phyloP scores from a whole-genome alignment of 2,113 vertebrate genomes.

The human (Homo sapiens) region GRCh38 chr5:25708501-25709000 shows the following conservation, averaged over 20 bases:
- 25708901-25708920: neutral
- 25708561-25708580: neutral
- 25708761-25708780: neutral
- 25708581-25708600: neutral
- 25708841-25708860: neutral
- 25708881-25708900: neutral
- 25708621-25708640: neutral
- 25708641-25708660: neutral
- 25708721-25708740: neutral
- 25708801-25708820: neutral
- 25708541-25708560: neutral
- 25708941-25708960: neutral
- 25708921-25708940: neutral
- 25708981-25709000: neutral
- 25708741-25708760: neutral
- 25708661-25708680: neutral
- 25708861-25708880: neutral
- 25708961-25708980: neutral
- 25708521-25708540: neutral
- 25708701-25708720: neutral
- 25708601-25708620: neutral
- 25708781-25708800: neutral
- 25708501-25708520: neutral
- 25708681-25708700: neutral
- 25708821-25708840: neutral